Percentiles rank a stretch among this genome's conserved stretches.
Evolutionary conservation across 1,140 invertebrate genomes (phyloP).

Genomic region (Cheumatopsyche charites): DNA sequence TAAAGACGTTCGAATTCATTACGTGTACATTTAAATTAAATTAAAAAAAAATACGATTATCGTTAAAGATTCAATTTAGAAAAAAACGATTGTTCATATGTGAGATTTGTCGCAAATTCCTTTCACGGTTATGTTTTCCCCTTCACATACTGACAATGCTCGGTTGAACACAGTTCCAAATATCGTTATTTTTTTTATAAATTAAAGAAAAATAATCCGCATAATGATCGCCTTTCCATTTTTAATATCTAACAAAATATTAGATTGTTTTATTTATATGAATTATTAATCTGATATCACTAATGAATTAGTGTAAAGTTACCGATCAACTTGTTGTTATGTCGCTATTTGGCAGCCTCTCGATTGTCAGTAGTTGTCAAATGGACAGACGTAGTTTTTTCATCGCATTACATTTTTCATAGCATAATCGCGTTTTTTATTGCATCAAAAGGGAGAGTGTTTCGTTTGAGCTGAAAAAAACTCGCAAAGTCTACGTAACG

Average conservation of each 20-base stretch:
- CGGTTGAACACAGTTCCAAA: conserved; percentile 8
- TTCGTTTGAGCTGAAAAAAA: background rate
- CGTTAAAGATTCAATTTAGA: too few relatives aligned
- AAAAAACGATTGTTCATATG: too few relatives aligned
- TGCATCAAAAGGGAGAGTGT: background rate
- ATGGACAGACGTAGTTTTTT: background rate
- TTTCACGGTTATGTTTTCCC: conserved; percentile 1
- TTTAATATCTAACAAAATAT: background rate
- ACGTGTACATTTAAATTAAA: too few relatives aligned
- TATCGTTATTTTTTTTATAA: background rate
- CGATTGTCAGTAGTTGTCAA: conserved; percentile 9
- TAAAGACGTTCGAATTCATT: too few relatives aligned
- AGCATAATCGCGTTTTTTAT: background rate
- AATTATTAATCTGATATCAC: background rate
- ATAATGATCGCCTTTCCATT: conserved; percentile 6
- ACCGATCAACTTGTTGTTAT: background rate
- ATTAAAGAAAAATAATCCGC: background rate
- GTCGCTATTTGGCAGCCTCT: background rate
- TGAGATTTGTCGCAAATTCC: background rate
- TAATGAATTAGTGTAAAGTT: conserved; percentile 11
- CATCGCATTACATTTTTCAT: background rate
- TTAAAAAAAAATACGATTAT: too few relatives aligned
- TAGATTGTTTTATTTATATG: too few relatives aligned
- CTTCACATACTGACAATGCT: conserved; percentile 5
- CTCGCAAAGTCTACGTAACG: background rate